Base-by-base conservation (phyloP, 2,113 vertebrate genomes). In the Siphamia tubifer region DNA sequence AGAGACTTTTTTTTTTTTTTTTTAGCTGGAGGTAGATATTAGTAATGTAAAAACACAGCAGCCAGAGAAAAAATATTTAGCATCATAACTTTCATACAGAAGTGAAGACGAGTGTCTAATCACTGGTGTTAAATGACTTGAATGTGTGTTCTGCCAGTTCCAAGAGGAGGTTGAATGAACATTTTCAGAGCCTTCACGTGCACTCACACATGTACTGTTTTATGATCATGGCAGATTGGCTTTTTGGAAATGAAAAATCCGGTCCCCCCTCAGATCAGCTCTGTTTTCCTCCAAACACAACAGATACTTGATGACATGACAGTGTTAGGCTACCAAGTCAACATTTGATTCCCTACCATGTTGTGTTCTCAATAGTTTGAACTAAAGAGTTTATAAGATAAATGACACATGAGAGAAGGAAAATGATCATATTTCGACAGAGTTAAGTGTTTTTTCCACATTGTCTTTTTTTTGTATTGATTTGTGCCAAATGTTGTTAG, bases 381-480 rank as follows among this genome's bases (percentile, higher is more conserved):
- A 27, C 61, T 44, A 60, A n/a, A 35, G 48, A 65, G 28, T 53
- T 54, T 44, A 43, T 48, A 36, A 42, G 35, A 32, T 36, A 23
- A 52, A 40, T 43, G 19, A 38, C 58, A 8, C 4, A 34, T 20
- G 17, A 43, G 23, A 19, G n/a, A 38, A 32, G 20, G 36, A 52
- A 38, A 34, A 60, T 35, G 21, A 48, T 70, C 19, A 20, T 15
- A 45, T 32, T 8, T 17, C 38, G 35, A 52, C 20, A 54, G 19
- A 42, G 42, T 71, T 5, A 58, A 58, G 15, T 38, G 24, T 28
- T 72, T 72, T 60, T 35, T 51, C 45, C 80, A 64, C 47, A 71
- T n/a, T 39, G 52, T 64, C 19, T 23, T 15, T 55, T 15, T 55
- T 6, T 9, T 15, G 19, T 27, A 58, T n/a, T n/a, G 20, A 36